Evolutionary conservation across 2,888 invertebrate genomes (phyloP).

Genomic region (Pheosia tremula): DNA sequence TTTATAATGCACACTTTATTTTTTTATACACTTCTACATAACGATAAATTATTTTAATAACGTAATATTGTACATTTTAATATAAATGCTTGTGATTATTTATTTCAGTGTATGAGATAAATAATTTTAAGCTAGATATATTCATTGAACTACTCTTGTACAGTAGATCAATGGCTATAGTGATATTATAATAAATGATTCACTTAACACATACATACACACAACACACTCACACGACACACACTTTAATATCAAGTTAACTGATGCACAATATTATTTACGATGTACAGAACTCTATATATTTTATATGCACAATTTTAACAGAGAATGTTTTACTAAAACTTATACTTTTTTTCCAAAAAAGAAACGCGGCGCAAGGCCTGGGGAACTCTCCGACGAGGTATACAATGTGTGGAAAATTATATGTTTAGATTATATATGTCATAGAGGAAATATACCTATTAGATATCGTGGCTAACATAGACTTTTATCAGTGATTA

Average conservation of each 20-base stretch:
- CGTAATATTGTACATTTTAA: slow-evolving; percentile 6
- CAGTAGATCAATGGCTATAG: too few species aligned
- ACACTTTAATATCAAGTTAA: slow-evolving; percentile 33
- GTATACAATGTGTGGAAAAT: slow-evolving; percentile 77
- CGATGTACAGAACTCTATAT: slow-evolving; percentile 46
- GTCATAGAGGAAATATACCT: slow-evolving; percentile 63
- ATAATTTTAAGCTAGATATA: slow-evolving; percentile 4
- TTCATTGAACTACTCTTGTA: too few species aligned
- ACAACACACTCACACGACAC: slow-evolving; percentile 32
- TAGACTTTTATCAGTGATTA: slow-evolving; percentile 75
- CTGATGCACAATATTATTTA: slow-evolving; percentile 30
- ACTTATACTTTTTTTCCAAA: slow-evolving; percentile 82
- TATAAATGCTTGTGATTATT: slow-evolving; percentile 26
- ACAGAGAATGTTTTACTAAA: slow-evolving; percentile 81
- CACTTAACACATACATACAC: slow-evolving; percentile 22
- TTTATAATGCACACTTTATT: slow-evolving; percentile 34
- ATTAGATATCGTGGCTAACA: slow-evolving; percentile 80
- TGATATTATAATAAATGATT: too few species aligned
- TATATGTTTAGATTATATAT: slow-evolving; percentile 78
- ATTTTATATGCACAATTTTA: slow-evolving; percentile 64
- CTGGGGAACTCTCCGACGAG: slow-evolving; percentile 93
- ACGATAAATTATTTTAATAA: not conserved
- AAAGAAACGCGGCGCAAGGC: slow-evolving; percentile 90
- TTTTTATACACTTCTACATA: slow-evolving; percentile 3
- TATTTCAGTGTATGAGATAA: slow-evolving; percentile 12